Base-by-base conservation (phyloP, 1,140 invertebrate genomes). In the Neuroterus valhalla region DNA sequence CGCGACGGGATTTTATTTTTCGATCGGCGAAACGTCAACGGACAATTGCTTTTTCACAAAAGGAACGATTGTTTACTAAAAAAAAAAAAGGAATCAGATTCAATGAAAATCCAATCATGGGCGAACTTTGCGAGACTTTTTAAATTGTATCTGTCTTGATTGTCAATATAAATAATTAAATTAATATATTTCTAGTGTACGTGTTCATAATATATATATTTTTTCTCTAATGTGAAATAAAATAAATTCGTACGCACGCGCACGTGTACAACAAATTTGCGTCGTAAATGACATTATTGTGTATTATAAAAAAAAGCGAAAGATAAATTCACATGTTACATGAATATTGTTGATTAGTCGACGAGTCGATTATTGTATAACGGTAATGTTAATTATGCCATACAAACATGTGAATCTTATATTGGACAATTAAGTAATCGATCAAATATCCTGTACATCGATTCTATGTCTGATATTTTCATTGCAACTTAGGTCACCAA, bases 381-480 rank as follows among this genome's bases (percentile, higher is more conserved):
- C 72, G 78, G 81, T 78, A 68, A 77, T 77, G 46, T 76, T 78
- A 55, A 79, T 75, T 81, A 70, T 69, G 74, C 80, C 66, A 67
- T 77, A 80, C 72, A 70, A 81, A 76, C 75, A 80, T 75, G 72
- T 82, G 77, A 77, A 82, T 85, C 78, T 62, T 62, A 23, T 62
- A 62, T 80, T 71, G 68, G 31, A 71, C 62, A 85, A 76, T 77
- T 78, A 80, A 82, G 69, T 73, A 81, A 81, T 80, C 76, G 62
- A 72, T 74, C 52, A 77, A 77, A 42, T 83, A 83, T 81, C 78
- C 82, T 67, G 77, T 81, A 84, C 72, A 78, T 84, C 71, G 72
- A 82, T 86, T 81, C 82, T 83, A 80, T 83, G 80, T 82, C 75
- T 81, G 73, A 80, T 85, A 82, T 85, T 86, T 82, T 83, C 79